Percentiles rank a stretch among this genome's conserved stretches.
phyloP scores from a whole-genome alignment of 2,797 vertebrate genomes.

The Anguilla anguilla region DNA sequence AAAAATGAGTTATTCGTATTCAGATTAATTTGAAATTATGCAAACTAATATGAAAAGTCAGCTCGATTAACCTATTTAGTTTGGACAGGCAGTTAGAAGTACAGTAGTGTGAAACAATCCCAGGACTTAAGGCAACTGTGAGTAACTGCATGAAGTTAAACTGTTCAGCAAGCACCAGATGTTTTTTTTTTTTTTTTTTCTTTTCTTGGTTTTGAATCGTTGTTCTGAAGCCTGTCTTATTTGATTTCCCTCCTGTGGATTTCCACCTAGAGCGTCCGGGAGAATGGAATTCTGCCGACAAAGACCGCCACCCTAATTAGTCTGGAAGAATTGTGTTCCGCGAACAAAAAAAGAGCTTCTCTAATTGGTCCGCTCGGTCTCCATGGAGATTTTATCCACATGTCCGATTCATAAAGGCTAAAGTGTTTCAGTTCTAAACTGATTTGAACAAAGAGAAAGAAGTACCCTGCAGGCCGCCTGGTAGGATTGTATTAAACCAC shows the following conservation, averaged over 20 bases:
- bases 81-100: background rate
- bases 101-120: background rate
- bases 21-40: background rate
- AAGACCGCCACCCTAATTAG: conserved; percentile 58
- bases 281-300: conserved; percentile 42
- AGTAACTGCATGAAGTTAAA: background rate
- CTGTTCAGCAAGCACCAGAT: background rate
- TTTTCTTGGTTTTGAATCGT: background rate
- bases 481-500: conserved; percentile 72
- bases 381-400: conserved; percentile 71
- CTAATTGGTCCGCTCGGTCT: conserved; percentile 72
- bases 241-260: background rate
- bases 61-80: background rate
- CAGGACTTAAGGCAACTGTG: background rate
- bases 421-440: conserved; percentile 75
- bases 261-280: conserved; percentile 50
- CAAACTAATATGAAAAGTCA: background rate
- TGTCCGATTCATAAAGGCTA: conserved; percentile 70
- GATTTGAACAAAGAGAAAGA: conserved; percentile 34
- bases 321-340: conserved; percentile 38
- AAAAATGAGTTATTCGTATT: background rate
- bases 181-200: background rate
- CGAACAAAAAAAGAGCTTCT: conserved; percentile 43
- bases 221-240: background rate
- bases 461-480: conserved; percentile 51